Evolutionary conservation across 23 tunicate species (phyloP).

Genomic region (Phallusia fumigata): DNA sequence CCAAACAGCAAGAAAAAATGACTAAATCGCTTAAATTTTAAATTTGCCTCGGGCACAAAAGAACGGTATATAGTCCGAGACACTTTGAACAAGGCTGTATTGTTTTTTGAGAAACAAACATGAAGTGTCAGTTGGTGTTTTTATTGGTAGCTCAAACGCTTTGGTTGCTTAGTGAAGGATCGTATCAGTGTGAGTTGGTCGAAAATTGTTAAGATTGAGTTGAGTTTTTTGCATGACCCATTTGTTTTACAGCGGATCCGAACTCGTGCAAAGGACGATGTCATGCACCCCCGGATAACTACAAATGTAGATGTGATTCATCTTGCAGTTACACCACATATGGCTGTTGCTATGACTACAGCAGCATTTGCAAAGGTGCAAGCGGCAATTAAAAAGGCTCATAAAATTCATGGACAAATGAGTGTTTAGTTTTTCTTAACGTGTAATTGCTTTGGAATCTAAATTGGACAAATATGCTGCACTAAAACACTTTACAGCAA

Average conservation of each 20-base stretch:
- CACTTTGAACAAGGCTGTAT: neutral
- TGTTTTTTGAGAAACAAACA: neutral
- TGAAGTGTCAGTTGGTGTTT: neutral
- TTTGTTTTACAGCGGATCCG: neutral
- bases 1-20: no score
- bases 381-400: no score
- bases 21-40: no score
- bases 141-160: neutral
- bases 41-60: no score
- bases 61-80: no score
- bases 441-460: no score
- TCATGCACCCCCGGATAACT: neutral
- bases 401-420: no score
- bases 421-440: no score
- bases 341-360: neutral
- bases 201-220: neutral
- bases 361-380: neutral
- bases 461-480: no score
- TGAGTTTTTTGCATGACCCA: neutral
- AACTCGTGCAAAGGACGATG: constrained; percentile 4
- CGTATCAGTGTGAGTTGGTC: neutral
- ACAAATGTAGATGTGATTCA: neutral
- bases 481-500: no score
- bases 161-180: neutral
- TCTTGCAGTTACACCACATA: neutral